Evolutionary conservation across 2,113 vertebrate genomes (phyloP).

Genomic region (Scomber japonicus): DNA sequence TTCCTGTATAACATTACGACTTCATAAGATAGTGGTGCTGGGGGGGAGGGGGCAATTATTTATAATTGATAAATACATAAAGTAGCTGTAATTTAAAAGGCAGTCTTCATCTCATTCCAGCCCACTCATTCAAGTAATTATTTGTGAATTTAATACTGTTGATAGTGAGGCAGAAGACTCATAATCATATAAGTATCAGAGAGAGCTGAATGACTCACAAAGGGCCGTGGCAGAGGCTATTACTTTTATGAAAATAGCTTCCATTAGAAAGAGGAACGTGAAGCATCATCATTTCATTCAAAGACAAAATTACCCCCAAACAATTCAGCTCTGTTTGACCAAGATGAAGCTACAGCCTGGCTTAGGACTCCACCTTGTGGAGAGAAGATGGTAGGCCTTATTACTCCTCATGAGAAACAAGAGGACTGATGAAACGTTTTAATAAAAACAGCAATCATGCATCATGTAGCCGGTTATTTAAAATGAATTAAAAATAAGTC

Average conservation of each 20-base stretch:
- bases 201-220: slow-evolving; percentile 28
- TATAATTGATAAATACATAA: slow-evolving; percentile 17
- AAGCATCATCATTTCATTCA: neutral
- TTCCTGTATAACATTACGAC: no score
- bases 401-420: no score
- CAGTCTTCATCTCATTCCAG: neutral
- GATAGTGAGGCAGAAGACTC: slow-evolving; percentile 11
- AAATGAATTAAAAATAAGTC: neutral
- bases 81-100: slow-evolving; percentile 12
- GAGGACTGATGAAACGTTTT: no score
- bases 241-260: slow-evolving; percentile 16
- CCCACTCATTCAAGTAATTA: slow-evolving; percentile 32
- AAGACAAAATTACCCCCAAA: neutral
- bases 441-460: neutral
- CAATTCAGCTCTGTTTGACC: neutral
- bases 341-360: neutral
- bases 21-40: no score
- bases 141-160: slow-evolving; percentile 29
- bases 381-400: neutral
- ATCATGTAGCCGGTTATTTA: neutral
- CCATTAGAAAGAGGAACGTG: neutral
- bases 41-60: no score
- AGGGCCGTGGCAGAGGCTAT: neutral
- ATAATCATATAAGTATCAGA: slow-evolving; percentile 18
- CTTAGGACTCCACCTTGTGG: slow-evolving; percentile 43